A percentile compares a stretch with the other conserved stretches of the same genome.
These are phyloP conservation scores for Melipona beecheii DNA, from an alignment of 2,888 invertebrate species.

Conservation along the genomic window DNA sequence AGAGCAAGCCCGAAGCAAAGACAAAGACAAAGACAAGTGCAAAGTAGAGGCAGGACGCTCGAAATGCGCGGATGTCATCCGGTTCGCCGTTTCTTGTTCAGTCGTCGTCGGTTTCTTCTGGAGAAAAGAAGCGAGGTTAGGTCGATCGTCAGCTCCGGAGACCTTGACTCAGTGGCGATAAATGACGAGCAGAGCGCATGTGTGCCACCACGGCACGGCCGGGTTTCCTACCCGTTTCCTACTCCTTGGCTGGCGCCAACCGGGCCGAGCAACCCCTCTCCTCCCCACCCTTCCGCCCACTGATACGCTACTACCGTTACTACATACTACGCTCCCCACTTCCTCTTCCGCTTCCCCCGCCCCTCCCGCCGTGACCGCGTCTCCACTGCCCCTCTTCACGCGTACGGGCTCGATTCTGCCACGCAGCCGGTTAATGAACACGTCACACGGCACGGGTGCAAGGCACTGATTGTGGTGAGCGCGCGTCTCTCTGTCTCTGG, in stretches of 20 bases:
- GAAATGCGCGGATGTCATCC: too few species aligned
- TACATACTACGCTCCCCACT: constrained; percentile 53
- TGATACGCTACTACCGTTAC: constrained; percentile 53
- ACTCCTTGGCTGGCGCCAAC: constrained; percentile 40
- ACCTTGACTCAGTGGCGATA: constrained; percentile 78
- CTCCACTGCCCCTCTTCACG: constrained; percentile 36
- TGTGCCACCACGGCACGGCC: constrained; percentile 53
- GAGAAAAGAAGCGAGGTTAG: constrained; percentile 76
- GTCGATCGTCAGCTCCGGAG: constrained; percentile 75
- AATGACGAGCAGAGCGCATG: constrained; percentile 64
- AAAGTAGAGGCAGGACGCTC: too few species aligned
- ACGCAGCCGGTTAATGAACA: constrained; percentile 70
- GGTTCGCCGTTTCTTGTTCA: neutral
- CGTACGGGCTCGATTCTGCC: constrained; percentile 59
- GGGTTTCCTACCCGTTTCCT: constrained; percentile 52
- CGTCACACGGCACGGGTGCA: constrained; percentile 57
- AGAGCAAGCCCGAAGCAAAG: too few species aligned
- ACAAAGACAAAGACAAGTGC: too few species aligned
- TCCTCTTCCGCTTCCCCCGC: neutral
- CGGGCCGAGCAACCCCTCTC: constrained; percentile 17
- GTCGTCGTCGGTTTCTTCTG: constrained; percentile 50
- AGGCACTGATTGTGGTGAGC: constrained; percentile 36
- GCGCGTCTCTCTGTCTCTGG: constrained; percentile 5
- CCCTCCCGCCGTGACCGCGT: neutral
- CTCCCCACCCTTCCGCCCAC: neutral